Evolutionary conservation across 2,888 invertebrate genomes (phyloP).

Genomic region (Sphaeridia pumilis): DNA sequence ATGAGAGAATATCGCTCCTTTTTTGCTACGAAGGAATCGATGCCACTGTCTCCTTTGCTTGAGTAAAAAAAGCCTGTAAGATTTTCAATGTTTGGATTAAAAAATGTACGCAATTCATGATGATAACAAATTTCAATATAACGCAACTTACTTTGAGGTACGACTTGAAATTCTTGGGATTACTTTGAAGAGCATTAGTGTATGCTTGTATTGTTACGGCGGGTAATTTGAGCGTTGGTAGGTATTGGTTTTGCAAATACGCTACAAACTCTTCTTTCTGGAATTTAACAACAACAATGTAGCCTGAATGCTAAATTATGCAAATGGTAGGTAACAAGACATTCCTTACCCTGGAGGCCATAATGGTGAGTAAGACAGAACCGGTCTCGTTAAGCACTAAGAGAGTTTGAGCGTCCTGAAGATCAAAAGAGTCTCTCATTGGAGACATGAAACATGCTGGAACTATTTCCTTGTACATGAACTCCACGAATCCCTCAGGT

Average conservation of each 20-base stretch:
- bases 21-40: neutral
- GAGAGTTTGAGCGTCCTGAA: conserved; percentile 44
- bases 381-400: conserved; percentile 40
- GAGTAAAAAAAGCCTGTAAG: conserved; percentile 22
- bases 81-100: neutral
- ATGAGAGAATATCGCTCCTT: neutral
- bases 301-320: neutral
- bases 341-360: conserved; percentile 36
- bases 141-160: conserved; percentile 42
- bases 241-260: conserved; percentile 41
- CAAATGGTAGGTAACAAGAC: neutral
- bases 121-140: too few species aligned
- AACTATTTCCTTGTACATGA: conserved; percentile 44
- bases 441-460: conserved; percentile 47
- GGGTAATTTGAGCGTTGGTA: conserved; percentile 41
- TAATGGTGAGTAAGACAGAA: conserved; percentile 37
- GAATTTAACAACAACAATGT: neutral
- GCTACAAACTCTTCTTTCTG: conserved; percentile 42
- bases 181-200: conserved; percentile 41
- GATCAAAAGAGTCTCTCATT: conserved; percentile 44
- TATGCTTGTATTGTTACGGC: conserved; percentile 41
- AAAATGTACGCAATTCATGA: too few species aligned
- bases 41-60: conserved; percentile 19
- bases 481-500: conserved; percentile 42
- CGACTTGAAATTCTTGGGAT: conserved; percentile 41